Evolutionary conservation across 2,888 invertebrate genomes (phyloP).

Genomic region (Empis livida): DNA sequence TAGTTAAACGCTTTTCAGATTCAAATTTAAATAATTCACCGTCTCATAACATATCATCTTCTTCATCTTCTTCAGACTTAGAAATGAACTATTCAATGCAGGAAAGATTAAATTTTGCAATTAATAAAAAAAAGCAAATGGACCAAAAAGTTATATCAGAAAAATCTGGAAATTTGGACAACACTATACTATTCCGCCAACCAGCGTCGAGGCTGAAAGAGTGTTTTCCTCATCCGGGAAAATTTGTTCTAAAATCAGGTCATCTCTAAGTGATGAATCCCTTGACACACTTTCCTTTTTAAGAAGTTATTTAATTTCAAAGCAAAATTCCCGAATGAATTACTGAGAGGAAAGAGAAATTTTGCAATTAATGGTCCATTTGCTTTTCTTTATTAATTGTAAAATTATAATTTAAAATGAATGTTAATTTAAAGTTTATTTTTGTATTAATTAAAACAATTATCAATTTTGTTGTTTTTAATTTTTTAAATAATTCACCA

Average conservation of each 20-base stretch:
- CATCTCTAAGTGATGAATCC: not conserved
- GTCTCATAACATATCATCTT: not conserved
- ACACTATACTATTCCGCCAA: conserved; percentile 1
- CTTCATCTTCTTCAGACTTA: not conserved
- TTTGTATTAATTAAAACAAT: too few relatives aligned
- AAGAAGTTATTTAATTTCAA: not conserved
- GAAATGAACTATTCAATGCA: not conserved
- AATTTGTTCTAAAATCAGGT: not conserved
- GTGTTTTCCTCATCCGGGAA: conserved; percentile 2
- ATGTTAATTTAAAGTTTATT: too few relatives aligned
- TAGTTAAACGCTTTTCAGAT: not conserved
- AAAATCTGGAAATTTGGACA: not conserved
- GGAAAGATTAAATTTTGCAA: not conserved
- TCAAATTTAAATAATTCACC: not conserved
- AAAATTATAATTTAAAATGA: too few relatives aligned
- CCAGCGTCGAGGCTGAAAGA: conserved; percentile 6
- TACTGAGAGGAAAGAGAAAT: too few relatives aligned
- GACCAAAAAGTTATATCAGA: not conserved
- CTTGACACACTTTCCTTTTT: not conserved
- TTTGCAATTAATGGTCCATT: too few relatives aligned
- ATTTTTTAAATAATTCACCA: too few relatives aligned
- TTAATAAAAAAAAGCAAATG: not conserved
- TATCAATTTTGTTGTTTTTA: too few relatives aligned
- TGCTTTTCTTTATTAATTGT: too few relatives aligned
- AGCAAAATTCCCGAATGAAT: too few relatives aligned